Percentiles rank a stretch among this genome's conserved stretches.
Evolutionary conservation across 2,113 vertebrate species (phyloP).

Genomic region (Uria aalge): DNA sequence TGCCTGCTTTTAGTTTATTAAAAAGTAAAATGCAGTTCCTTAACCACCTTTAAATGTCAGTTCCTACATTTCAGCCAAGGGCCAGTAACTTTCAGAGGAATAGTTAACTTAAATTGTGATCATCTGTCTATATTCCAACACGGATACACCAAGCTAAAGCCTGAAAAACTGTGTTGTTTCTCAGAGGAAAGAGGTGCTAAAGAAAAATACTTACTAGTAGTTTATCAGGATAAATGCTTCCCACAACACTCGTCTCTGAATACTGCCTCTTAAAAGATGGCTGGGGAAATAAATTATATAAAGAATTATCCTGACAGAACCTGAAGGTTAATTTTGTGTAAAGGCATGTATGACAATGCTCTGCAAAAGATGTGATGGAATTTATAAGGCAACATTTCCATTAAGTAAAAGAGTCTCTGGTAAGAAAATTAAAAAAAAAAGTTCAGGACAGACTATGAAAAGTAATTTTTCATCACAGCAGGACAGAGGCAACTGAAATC

Average conservation of each 20-base stretch:
- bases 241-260: neutral
- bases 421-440: neutral
- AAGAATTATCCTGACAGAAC: neutral
- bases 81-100: neutral
- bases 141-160: neutral
- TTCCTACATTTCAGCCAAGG: neutral
- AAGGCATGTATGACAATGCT: accelerated
- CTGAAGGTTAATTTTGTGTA: neutral
- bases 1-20: neutral
- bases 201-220: neutral
- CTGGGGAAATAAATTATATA: neutral
- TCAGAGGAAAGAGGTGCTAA: neutral
- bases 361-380: neutral
- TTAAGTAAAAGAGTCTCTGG: neutral
- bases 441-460: neutral
- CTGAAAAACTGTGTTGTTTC: neutral
- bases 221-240: neutral
- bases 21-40: neutral
- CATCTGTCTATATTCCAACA: neutral
- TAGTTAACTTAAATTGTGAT: neutral
- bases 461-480: neutral
- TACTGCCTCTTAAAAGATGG: neutral
- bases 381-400: neutral
- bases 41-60: neutral
- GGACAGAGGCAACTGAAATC: neutral